These are phyloP conservation scores for Heliconius cydno DNA, from an alignment of 2,888 invertebrate species.

Conservation along the genomic window DNA sequence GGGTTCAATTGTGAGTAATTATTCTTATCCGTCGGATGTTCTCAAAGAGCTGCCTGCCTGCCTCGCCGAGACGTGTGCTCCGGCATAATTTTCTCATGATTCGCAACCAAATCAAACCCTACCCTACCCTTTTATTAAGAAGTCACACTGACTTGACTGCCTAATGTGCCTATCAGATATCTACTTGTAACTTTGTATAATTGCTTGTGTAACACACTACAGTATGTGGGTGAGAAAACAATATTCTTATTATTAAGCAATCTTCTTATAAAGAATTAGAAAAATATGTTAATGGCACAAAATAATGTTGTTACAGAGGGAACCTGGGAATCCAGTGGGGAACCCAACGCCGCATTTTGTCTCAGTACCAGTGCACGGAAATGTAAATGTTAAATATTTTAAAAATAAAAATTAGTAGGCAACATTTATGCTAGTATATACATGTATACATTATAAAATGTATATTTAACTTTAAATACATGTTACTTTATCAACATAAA, in stretches of 20 bases:
- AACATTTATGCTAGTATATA: no score
- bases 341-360: no score
- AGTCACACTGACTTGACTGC: constrained; percentile 75
- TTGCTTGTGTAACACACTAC: constrained; percentile 33
- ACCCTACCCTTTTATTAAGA: constrained; percentile 77
- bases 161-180: constrained; percentile 62
- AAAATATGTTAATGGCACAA: not conserved
- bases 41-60: constrained; percentile 73
- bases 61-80: constrained; percentile 61
- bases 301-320: not conserved
- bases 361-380: no score
- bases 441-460: no score
- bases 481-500: not conserved
- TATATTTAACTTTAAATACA: no score
- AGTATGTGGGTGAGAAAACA: not conserved
- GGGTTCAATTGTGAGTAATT: constrained; percentile 83
- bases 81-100: constrained; percentile 82
- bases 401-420: no score
- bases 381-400: no score
- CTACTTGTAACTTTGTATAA: constrained; percentile 52
- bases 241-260: not conserved
- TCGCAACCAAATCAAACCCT: constrained; percentile 77
- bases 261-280: not conserved
- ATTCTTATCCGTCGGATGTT: constrained; percentile 83
- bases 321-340: no score